A percentile compares a stretch with the other conserved stretches of the same genome.
Conservation (phyloP, 2,797 vertebrate genomes). For the Setipinna tenuifilis region DNA sequence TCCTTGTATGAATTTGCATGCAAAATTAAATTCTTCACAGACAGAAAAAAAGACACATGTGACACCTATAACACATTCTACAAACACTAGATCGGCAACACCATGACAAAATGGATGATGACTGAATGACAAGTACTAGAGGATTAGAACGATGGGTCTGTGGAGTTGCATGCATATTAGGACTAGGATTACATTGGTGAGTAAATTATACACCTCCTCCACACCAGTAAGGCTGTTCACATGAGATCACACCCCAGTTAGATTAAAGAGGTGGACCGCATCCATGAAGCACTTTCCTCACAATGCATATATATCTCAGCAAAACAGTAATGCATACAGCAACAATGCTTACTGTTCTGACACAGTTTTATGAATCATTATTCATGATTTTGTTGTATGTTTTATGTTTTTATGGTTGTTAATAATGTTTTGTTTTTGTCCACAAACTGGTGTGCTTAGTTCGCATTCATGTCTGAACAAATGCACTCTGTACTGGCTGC, state of each 20-base stretch:
- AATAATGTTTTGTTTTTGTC: no score
- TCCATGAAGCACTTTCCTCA: constrained; percentile 55
- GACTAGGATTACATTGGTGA: not conserved
- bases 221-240: not conserved
- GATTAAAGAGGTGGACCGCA: constrained; percentile 28
- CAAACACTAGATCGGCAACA: not conserved
- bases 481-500: no score
- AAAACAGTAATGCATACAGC: not conserved
- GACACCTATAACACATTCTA: constrained; percentile 12
- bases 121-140: not conserved
- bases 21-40: constrained; percentile 89
- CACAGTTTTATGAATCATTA: no score
- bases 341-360: no score
- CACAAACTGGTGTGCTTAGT: no score
- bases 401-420: no score
- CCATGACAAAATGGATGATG: not conserved
- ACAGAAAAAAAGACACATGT: constrained; percentile 63
- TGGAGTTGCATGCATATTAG: not conserved
- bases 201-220: not conserved
- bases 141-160: not conserved
- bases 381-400: no score
- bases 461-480: no score
- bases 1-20: constrained; percentile 85
- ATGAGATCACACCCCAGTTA: not conserved
- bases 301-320: not conserved